These are phyloP conservation scores for Prunella fulvescens DNA, from an alignment of 2,113 vertebrate genomes.

Conservation along the genomic window DNA sequence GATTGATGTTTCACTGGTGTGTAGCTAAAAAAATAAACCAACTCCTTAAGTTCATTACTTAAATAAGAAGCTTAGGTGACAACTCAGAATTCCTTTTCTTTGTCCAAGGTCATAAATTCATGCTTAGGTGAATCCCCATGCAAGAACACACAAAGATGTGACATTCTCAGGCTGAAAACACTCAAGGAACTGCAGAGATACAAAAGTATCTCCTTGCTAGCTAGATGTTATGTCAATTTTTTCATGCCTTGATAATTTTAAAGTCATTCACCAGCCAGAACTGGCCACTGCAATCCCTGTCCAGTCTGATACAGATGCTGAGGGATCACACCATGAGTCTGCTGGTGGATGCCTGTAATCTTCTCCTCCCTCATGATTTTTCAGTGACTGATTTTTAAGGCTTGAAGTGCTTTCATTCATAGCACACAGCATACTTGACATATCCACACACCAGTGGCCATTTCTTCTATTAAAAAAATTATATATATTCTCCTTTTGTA, in stretches of 20 bases:
- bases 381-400: neutral
- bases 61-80: neutral
- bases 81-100: neutral
- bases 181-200: neutral
- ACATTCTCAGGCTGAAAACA: neutral
- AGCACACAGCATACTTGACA: neutral
- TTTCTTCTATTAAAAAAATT: neutral
- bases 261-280: neutral
- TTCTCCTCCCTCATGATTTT: neutral
- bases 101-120: neutral
- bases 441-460: neutral
- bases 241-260: neutral
- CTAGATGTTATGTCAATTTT: neutral
- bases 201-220: neutral
- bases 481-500: neutral
- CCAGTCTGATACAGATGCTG: fast-evolving
- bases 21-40: neutral
- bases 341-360: neutral
- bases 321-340: neutral
- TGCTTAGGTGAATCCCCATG: neutral
- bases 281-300: neutral
- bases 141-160: neutral
- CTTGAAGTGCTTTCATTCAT: neutral
- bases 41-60: neutral
- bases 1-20: neutral